Conservation (phyloP, 2,113 vertebrate genomes). For the Podilymbus podiceps region DNA sequence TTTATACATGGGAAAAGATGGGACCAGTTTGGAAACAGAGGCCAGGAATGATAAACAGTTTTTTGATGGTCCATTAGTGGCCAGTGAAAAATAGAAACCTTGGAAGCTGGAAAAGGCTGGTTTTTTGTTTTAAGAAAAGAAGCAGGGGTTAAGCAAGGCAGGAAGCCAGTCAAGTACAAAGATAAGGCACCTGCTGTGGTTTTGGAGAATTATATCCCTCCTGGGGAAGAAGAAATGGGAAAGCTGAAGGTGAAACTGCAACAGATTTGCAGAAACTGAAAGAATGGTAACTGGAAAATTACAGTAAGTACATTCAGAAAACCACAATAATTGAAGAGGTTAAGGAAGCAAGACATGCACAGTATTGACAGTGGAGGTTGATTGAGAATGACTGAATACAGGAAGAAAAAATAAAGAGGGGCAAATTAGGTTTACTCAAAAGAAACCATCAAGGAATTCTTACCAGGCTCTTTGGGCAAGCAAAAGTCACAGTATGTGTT, state of each 20-base stretch:
- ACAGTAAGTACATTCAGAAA: background rate
- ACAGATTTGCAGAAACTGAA: background rate
- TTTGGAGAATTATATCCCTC: background rate
- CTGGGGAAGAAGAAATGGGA: background rate
- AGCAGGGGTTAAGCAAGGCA: background rate
- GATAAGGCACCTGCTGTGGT: background rate
- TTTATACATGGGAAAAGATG: background rate
- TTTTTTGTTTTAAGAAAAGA: background rate
- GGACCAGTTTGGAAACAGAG: background rate
- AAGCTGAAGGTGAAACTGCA: background rate
- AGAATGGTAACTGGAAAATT: background rate
- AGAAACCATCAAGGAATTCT: background rate
- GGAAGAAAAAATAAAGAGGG: background rate
- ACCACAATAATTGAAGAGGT: background rate
- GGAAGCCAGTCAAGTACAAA: background rate
- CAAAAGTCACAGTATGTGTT: background rate
- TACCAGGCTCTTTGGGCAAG: background rate
- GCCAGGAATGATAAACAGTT: background rate
- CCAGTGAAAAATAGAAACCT: background rate
- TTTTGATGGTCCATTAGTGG: background rate
- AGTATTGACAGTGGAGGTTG: background rate
- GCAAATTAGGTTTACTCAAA: background rate
- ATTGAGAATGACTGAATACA: background rate
- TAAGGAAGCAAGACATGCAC: background rate
- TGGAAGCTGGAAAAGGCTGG: background rate